phyloP scores from a whole-genome alignment of 2,797 vertebrate species.

The Pipistrellus pygmaeus region DNA sequence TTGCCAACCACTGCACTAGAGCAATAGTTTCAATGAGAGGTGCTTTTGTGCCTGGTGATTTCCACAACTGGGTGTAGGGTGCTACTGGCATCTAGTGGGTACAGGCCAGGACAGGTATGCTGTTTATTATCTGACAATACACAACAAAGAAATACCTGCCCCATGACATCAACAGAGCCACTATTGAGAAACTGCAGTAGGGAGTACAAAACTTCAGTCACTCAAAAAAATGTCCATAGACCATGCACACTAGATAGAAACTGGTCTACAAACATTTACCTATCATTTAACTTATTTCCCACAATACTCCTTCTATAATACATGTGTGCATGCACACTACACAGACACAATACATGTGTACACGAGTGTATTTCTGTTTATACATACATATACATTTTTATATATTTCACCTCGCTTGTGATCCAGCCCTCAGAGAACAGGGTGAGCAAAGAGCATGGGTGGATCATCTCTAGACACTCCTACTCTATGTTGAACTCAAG shows the following conservation, averaged over 20 bases:
- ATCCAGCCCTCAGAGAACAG: neutral
- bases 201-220: neutral
- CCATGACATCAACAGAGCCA: neutral
- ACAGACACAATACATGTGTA: neutral
- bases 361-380: fast-evolving
- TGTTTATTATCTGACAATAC: neutral
- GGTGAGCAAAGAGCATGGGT: neutral
- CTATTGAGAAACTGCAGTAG: neutral
- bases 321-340: fast-evolving
- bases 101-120: neutral
- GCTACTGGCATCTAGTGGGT: neutral
- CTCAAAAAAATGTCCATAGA: neutral
- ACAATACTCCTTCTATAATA: neutral
- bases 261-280: neutral
- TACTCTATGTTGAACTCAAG: neutral
- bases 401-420: neutral
- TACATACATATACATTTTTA: neutral
- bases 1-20: no score
- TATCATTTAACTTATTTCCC: neutral
- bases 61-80: neutral
- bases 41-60: neutral
- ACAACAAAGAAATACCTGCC: neutral
- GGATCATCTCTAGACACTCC: neutral
- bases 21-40: neutral
- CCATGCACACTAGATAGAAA: neutral